Evolutionary conservation across 2,113 vertebrate species (phyloP).

Genomic region (Caracal caracal): DNA sequence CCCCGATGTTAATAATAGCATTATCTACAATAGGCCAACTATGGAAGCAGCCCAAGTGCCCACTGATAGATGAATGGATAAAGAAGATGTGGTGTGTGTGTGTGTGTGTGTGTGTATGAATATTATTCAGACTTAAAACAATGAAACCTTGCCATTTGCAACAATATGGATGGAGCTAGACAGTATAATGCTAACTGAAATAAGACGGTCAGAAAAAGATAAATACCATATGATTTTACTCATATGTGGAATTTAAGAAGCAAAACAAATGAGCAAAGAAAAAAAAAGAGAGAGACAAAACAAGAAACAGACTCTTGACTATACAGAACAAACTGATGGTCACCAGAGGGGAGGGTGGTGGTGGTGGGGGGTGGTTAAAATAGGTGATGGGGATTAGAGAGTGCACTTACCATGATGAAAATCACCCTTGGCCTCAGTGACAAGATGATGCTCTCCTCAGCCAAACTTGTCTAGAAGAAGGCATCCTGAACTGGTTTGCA

Average conservation of each 20-base stretch:
- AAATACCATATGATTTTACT: not conserved
- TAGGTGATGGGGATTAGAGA: not conserved
- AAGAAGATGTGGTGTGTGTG: not conserved
- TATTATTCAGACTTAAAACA: not conserved
- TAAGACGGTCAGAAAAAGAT: not conserved
- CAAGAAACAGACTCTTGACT: not conserved
- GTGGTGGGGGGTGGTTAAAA: not conserved
- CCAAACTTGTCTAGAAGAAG: not conserved
- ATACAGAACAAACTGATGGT: not conserved
- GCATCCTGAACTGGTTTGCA: constrained; percentile 13
- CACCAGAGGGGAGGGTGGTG: not conserved
- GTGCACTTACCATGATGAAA: too few species aligned
- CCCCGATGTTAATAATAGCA: not conserved
- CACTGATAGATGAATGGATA: not conserved
- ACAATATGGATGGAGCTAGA: not conserved
- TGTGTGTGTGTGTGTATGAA: too few species aligned
- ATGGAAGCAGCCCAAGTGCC: not conserved
- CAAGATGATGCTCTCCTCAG: not conserved
- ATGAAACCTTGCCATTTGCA: not conserved
- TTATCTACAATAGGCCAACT: not conserved
- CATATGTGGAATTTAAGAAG: not conserved
- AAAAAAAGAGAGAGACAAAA: not conserved
- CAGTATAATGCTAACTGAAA: not conserved
- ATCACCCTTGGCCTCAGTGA: not conserved
- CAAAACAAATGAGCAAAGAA: not conserved